Conservation (phyloP, 1,140 invertebrate genomes). For the Temnothorax curvispinosus region DNA sequence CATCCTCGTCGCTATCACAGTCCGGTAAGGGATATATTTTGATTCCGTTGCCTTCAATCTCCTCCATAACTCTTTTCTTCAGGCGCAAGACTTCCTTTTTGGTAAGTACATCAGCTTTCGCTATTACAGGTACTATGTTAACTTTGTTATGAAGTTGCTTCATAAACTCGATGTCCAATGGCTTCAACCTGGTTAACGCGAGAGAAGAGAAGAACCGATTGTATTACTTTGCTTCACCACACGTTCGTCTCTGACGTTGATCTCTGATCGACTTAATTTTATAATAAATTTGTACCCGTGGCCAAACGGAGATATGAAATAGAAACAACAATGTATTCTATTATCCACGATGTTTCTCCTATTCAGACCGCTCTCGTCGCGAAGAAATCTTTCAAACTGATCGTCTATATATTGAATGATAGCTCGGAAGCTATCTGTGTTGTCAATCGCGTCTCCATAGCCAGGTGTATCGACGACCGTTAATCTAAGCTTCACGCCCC, state of each 20-base stretch:
- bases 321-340: slow-evolving; percentile 98
- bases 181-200: slow-evolving; percentile 87
- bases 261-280: slow-evolving; percentile 13
- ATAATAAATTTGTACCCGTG: slow-evolving; percentile 90
- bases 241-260: not conserved
- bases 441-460: slow-evolving; percentile 99
- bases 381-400: slow-evolving; percentile 96
- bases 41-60: slow-evolving; percentile 93
- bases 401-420: slow-evolving; percentile 98
- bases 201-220: slow-evolving; percentile 44
- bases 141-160: slow-evolving; percentile 99
- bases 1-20: slow-evolving; percentile 97
- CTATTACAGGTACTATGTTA: slow-evolving; percentile 99
- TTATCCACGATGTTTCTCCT: slow-evolving; percentile 96
- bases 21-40: slow-evolving; percentile 98
- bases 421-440: slow-evolving; percentile 95
- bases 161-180: slow-evolving; percentile 99
- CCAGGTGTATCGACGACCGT: slow-evolving; percentile 99
- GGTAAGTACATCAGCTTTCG: slow-evolving; percentile 99
- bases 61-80: slow-evolving; percentile 94
- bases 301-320: slow-evolving; percentile 99
- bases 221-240: not conserved
- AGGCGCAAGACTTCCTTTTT: slow-evolving; percentile 96
- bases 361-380: slow-evolving; percentile 96
- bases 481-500: slow-evolving; percentile 94